A percentile compares a stretch with the other conserved stretches of the same genome.
phyloP scores from a whole-genome alignment of 1,140 invertebrate species.

The Orchesella cincta region DNA sequence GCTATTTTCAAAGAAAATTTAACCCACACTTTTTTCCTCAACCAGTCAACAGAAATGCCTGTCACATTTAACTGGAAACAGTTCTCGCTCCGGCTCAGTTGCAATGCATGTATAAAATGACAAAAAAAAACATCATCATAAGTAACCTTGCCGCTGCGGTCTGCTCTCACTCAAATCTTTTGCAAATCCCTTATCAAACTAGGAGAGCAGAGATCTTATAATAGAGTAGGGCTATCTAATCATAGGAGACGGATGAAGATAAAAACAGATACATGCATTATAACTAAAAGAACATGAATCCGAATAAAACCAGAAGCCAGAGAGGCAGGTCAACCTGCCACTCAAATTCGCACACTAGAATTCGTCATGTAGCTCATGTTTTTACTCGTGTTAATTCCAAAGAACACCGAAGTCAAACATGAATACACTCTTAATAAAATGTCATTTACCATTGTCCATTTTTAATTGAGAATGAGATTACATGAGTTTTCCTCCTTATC shows the following conservation, averaged over 20 bases:
- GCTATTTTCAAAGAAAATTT: not conserved
- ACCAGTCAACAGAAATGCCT: too few species aligned
- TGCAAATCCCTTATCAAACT: too few species aligned
- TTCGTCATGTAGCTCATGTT: not conserved
- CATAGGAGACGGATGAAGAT: too few species aligned
- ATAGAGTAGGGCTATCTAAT: too few species aligned
- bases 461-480: not conserved
- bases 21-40: not conserved
- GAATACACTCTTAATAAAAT: constrained; percentile 16
- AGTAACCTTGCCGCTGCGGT: too few species aligned
- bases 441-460: constrained; percentile 2
- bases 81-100: too few species aligned
- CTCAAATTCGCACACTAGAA: not conserved
- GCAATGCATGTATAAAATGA: too few species aligned
- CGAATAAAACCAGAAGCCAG: not conserved
- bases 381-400: not conserved
- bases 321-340: constrained; percentile 12
- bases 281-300: not conserved
- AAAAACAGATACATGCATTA: too few species aligned
- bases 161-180: too few species aligned
- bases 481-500: not conserved
- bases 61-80: too few species aligned
- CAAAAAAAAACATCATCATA: too few species aligned
- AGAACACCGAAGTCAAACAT: constrained; percentile 3
- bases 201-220: too few species aligned